Conservation (phyloP, 1,140 invertebrate genomes). For the Drosophila fuyamai region DNA sequence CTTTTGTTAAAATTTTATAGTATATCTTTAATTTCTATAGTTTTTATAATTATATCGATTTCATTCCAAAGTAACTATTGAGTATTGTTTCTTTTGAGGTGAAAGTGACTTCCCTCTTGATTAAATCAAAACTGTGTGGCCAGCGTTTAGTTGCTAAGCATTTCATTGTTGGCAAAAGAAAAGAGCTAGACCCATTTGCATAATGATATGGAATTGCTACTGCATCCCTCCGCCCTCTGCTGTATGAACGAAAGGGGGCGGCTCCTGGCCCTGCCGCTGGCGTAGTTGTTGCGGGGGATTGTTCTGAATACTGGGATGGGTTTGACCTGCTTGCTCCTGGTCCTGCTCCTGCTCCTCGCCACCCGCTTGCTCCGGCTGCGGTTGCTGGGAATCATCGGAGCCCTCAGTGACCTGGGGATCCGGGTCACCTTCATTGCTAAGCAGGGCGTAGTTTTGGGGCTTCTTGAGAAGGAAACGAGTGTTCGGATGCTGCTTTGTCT, state of each 20-base stretch:
- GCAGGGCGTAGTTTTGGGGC: background rate
- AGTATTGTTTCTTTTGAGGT: background rate
- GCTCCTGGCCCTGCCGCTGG: constrained; percentile 28
- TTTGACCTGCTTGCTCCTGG: background rate
- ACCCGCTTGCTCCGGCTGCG: background rate
- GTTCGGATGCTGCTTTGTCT: constrained; percentile 59
- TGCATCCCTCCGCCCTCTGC: constrained; percentile 35
- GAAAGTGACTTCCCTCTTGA: background rate
- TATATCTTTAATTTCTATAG: too few species aligned
- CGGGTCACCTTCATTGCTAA: background rate
- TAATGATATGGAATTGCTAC: background rate
- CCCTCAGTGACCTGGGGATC: background rate
- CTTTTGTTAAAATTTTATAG: too few species aligned
- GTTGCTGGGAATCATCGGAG: background rate
- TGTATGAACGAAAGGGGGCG: constrained; percentile 33
- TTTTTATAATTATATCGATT: too few species aligned
- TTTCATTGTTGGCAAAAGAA: background rate
- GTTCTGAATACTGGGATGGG: constrained; percentile 8
- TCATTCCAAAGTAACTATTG: constrained; percentile 2
- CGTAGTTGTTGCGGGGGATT: constrained; percentile 10
- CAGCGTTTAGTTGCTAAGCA: background rate
- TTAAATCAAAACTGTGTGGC: too few species aligned
- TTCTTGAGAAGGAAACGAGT: constrained; percentile 67
- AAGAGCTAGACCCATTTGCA: background rate
- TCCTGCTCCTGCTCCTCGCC: background rate